phyloP scores from a whole-genome alignment of 2,888 invertebrate species.

The Andrena chrysosceles region DNA sequence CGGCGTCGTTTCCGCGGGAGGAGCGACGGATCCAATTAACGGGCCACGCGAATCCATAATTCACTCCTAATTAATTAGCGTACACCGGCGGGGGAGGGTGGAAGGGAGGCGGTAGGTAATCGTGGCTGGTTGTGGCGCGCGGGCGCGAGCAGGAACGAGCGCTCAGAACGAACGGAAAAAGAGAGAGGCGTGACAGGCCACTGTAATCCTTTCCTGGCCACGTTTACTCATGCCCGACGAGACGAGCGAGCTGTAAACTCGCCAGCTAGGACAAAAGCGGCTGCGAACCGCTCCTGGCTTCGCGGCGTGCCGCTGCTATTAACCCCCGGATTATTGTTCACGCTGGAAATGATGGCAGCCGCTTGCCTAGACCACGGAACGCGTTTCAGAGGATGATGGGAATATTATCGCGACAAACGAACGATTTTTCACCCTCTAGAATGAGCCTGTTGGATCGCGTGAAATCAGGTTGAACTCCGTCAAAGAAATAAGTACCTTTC shows the following conservation, averaged over 20 bases:
- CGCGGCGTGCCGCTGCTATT: slow-evolving; percentile 57
- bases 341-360: slow-evolving; percentile 48
- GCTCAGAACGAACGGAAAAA: not conserved
- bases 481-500: no score
- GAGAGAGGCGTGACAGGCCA: slow-evolving; percentile 58
- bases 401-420: slow-evolving; percentile 19
- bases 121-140: not conserved
- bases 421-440: not conserved
- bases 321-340: slow-evolving; percentile 57
- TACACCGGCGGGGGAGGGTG: slow-evolving; percentile 29
- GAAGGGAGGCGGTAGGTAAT: not conserved
- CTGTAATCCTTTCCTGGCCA: slow-evolving; percentile 66
- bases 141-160: not conserved
- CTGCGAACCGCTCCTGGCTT: slow-evolving; percentile 61
- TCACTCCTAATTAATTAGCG: slow-evolving; percentile 80
- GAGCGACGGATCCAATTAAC: slow-evolving; percentile 76
- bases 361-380: slow-evolving; percentile 18
- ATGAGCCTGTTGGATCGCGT: no score
- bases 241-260: slow-evolving; percentile 67
- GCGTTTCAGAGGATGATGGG: slow-evolving; percentile 11
- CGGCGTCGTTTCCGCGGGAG: slow-evolving; percentile 57
- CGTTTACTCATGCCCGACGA: slow-evolving; percentile 64
- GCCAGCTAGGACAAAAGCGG: slow-evolving; percentile 66
- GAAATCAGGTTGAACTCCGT: no score
- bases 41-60: slow-evolving; percentile 77